These are phyloP conservation scores for Pangasius macronema DNA, from an alignment of 2,797 vertebrate species.

Conservation along the genomic window DNA sequence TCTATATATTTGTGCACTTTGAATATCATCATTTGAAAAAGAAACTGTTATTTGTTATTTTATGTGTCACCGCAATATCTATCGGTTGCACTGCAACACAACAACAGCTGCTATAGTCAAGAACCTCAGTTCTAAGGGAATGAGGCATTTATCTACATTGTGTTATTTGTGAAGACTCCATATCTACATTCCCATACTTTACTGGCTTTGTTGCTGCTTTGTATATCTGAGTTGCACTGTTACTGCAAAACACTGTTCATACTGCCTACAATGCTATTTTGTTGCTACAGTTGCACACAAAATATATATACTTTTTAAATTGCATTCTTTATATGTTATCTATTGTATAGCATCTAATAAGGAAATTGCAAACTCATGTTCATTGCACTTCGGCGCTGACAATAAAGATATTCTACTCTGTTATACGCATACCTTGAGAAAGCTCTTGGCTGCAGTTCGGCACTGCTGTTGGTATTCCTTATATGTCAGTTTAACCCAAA, in stretches of 20 bases:
- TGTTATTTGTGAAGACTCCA: neutral
- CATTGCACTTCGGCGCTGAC: neutral
- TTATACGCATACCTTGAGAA: constrained; percentile 73
- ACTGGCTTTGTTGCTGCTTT: neutral
- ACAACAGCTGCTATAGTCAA: neutral
- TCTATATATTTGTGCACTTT: neutral
- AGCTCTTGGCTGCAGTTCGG: constrained; percentile 77
- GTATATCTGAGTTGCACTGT: neutral
- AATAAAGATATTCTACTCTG: neutral
- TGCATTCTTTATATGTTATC: neutral
- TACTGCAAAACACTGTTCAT: neutral
- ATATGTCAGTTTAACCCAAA: constrained; percentile 69
- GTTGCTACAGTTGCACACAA: neutral
- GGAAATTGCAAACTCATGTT: neutral
- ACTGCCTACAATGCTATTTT: neutral
- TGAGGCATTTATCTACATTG: neutral
- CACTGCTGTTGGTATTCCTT: constrained; percentile 74
- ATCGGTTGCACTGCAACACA: neutral
- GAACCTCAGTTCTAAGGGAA: neutral
- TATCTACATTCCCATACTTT: neutral
- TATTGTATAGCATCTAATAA: neutral
- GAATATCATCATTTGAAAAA: neutral
- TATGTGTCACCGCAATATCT: neutral
- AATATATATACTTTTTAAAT: neutral
- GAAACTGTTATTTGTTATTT: neutral